Conservation (phyloP, 2,113 vertebrate genomes). For the Enhydra lutris region DNA sequence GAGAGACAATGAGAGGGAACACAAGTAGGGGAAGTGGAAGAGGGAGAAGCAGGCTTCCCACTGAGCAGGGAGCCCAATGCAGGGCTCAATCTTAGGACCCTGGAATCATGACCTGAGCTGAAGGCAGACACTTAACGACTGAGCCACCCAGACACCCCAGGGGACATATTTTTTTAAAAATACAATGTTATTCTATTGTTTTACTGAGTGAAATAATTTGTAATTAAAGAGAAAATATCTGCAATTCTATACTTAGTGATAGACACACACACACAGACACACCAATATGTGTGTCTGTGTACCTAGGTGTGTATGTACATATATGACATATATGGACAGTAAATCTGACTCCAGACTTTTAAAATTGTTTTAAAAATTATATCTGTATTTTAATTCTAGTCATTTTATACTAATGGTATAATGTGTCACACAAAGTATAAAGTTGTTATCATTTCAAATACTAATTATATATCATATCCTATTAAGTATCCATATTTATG, state of each 20-base stretch:
- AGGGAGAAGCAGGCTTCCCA: no score
- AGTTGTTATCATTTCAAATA: background rate
- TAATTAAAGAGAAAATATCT: background rate
- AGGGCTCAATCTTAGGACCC: no score
- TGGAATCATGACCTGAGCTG: no score
- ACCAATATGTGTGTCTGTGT: background rate
- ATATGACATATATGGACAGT: background rate
- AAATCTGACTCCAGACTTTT: background rate
- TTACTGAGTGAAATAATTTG: background rate
- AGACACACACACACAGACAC: background rate
- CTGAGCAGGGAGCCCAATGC: no score
- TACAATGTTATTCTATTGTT: background rate
- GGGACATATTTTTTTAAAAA: background rate
- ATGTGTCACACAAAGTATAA: background rate
- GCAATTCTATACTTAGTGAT: background rate
- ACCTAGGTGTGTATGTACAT: background rate
- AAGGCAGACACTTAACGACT: no score
- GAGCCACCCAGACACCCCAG: no score
- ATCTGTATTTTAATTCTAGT: background rate
- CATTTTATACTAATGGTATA: background rate
- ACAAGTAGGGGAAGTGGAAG: no score
- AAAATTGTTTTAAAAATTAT: background rate
- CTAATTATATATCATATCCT: background rate
- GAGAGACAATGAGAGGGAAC: no score
- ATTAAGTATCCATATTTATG: background rate